Evolutionary conservation across 1,140 invertebrate genomes (phyloP), one percentile per base, ranked within the genome.

Genomic region (Batillaria attramentaria): DNA sequence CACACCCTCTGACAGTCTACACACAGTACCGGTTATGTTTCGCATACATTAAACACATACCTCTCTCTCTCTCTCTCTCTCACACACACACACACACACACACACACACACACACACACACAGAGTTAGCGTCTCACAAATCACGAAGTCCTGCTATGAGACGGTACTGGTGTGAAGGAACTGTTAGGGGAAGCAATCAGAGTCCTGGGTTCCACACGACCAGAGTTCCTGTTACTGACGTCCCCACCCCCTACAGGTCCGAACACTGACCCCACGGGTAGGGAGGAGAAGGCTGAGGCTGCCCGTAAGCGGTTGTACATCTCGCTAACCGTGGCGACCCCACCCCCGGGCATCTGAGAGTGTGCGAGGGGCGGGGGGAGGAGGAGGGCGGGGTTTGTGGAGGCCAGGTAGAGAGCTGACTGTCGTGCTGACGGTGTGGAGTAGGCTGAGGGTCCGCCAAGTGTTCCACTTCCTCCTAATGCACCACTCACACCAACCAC

Each of bases 171-270:
- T 3, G 73, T 75, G 54, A 75, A 75, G 54, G 73, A 75, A 42
- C 73, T 75, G 73, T 75, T 62, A 3, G 57, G 37, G 0, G 73
- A 75, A n/a, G 54, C 73, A 41, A 75, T 75, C 35, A 75, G 33
- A 37, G 68, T 70, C 41, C 68, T 70, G 8, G 62, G 13, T 10
- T 5, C 5, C 35, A 16, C 24, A 18, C 66, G 4, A 39, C 68
- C 31, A n/a, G 24, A 20, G 31, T 20, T 28, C 57, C 57, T 8
- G 8, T 5, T 10, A 24, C 20, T 10, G 57, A n/a, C 24, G 6
- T 42, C 68, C 28, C 10, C n/a, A n/a, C 39, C 66, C 18, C 68
- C 68, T 43, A n/a, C 41, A 20, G 31, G 57, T 28, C 57, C 57
- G 6, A 5, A 4, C 5, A 24, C 20, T 10, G 57, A n/a, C 24